Percentiles rank a stretch among this genome's conserved stretches.
phyloP scores from a whole-genome alignment of 2,113 vertebrate species.

The Lepisosteus osseus region DNA sequence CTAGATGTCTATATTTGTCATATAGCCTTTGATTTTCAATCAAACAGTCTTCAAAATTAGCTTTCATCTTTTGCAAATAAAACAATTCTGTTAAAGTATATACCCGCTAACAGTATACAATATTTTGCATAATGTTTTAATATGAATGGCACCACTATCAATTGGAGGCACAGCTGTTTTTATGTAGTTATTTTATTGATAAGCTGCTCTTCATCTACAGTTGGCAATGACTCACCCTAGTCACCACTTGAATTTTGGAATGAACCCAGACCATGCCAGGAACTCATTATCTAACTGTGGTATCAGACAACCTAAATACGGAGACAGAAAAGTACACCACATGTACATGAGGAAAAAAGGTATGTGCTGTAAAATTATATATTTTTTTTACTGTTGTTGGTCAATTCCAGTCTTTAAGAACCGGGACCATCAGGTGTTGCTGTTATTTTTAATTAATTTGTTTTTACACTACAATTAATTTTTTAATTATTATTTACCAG shows the following conservation, averaged over 20 bases:
- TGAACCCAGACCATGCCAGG: slow-evolving; percentile 97
- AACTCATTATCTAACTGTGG: slow-evolving; percentile 98
- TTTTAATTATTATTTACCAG: slow-evolving; percentile 1
- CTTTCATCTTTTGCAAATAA: too few species aligned
- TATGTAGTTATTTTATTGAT: neutral
- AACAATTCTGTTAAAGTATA: too few species aligned
- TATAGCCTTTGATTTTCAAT: too few species aligned
- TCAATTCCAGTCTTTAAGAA: too few species aligned
- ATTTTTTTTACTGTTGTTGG: too few species aligned
- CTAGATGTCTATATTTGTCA: too few species aligned
- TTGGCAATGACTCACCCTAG: slow-evolving; percentile 98
- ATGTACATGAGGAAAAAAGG: slow-evolving; percentile 99
- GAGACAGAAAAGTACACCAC: slow-evolving; percentile 95
- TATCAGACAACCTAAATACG: slow-evolving; percentile 95
- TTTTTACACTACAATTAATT: neutral
- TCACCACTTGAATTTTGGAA: slow-evolving; percentile 97
- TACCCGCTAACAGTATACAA: too few species aligned
- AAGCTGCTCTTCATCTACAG: slow-evolving; percentile 48
- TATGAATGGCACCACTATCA: too few species aligned
- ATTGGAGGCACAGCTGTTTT: neutral
- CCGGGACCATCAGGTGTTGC: too few species aligned
- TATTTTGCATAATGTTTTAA: too few species aligned
- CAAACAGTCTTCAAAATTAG: too few species aligned
- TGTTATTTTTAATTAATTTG: too few species aligned
- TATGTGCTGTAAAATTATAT: slow-evolving; percentile 31